Percentiles rank a stretch among this genome's conserved stretches.
These are phyloP conservation scores for Lophius americanus DNA, from an alignment of 2,797 vertebrate genomes.

Conservation along the genomic window DNA sequence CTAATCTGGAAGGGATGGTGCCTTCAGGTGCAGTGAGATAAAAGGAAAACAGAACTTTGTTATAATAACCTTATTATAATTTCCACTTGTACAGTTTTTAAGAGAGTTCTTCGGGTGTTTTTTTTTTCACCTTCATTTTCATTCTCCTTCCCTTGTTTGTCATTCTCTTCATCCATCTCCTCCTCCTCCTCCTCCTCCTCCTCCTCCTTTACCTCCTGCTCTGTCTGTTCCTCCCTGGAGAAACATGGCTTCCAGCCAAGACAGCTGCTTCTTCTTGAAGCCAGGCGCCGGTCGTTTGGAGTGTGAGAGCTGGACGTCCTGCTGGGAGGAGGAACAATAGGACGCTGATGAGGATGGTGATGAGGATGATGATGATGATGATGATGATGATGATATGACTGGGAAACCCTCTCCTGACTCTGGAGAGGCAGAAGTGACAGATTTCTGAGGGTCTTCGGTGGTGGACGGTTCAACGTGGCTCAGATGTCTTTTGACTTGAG, in stretches of 20 bases:
- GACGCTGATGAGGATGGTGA: conserved; percentile 75
- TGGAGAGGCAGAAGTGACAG: not conserved
- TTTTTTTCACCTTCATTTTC: not conserved
- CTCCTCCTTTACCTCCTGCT: conserved; percentile 43
- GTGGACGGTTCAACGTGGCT: not conserved
- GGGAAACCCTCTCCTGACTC: not conserved
- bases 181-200: conserved; percentile 34
- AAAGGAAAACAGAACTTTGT: no score
- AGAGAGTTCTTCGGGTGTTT: no score
- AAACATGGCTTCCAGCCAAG: conserved; percentile 92
- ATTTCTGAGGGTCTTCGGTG: not conserved
- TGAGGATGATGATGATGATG: conserved; percentile 14
- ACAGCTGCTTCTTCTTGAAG: conserved; percentile 94
- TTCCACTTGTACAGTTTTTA: no score
- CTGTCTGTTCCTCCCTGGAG: conserved; percentile 74
- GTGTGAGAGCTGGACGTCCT: conserved; percentile 43
- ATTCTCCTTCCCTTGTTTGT: conserved; percentile 24
- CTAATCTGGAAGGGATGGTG: no score
- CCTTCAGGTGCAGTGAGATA: no score
- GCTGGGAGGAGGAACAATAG: conserved; percentile 80
- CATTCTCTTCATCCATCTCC: not conserved
- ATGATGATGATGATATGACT: conserved; percentile 2
- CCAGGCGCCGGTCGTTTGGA: conserved; percentile 73
- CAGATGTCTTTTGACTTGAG: no score
- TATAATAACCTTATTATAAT: no score